Evolutionary conservation across 2,797 vertebrate species (phyloP).

Genomic region (Manis pentadactyla): DNA sequence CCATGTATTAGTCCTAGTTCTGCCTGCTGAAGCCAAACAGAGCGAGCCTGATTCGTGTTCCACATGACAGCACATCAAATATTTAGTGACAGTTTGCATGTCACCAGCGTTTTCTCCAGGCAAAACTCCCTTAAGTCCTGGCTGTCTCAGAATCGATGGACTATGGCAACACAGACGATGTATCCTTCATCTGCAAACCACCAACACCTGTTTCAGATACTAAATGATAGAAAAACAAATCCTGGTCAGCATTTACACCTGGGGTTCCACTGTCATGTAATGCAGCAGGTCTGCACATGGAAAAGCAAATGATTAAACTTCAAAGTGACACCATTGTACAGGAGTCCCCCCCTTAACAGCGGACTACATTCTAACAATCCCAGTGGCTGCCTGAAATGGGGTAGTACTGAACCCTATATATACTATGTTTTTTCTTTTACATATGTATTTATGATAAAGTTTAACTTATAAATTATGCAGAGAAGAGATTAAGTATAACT

Average conservation of each 20-base stretch:
- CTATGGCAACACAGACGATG: conserved; percentile 73
- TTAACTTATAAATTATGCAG: not conserved
- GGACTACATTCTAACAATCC: not conserved
- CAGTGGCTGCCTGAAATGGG: not conserved
- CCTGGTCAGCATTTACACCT: conserved; percentile 56
- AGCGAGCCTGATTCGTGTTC: conserved; percentile 56
- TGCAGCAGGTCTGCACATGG: conserved; percentile 23
- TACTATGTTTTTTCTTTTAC: not conserved
- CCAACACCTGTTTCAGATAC: conserved; percentile 75
- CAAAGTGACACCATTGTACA: not conserved
- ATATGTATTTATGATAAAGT: not conserved
- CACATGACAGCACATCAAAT: conserved; percentile 73
- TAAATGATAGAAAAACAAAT: conserved; percentile 45
- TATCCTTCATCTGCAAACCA: conserved; percentile 69
- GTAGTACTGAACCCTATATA: not conserved
- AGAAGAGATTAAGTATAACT: not conserved
- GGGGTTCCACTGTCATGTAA: conserved; percentile 43
- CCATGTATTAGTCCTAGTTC: conserved; percentile 29
- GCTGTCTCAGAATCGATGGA: conserved; percentile 72
- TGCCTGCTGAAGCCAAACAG: conserved; percentile 52
- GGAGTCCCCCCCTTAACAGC: too few species aligned
- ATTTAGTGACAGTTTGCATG: conserved; percentile 73
- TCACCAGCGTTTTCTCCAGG: conserved; percentile 69
- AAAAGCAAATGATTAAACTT: conserved; percentile 24
- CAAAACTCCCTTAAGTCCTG: conserved; percentile 72